A percentile compares a stretch with the other conserved stretches of the same genome.
phyloP scores from a whole-genome alignment of 2,888 invertebrate genomes.

The Pyrrhopygopsis socrates region DNA sequence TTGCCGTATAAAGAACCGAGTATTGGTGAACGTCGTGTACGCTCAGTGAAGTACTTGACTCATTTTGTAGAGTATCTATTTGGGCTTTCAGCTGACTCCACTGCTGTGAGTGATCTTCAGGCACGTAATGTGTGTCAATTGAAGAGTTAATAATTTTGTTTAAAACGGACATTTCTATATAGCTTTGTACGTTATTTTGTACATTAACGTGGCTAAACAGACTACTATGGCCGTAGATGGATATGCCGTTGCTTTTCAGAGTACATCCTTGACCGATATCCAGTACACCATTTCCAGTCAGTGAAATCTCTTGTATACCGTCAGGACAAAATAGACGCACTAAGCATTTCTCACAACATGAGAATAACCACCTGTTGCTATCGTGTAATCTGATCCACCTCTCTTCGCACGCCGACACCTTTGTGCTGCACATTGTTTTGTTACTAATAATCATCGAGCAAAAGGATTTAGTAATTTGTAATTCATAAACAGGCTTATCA shows the following conservation, averaged over 20 bases:
- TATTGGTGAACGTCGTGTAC: neutral
- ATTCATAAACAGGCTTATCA: conserved; percentile 12
- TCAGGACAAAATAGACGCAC: conserved; percentile 19
- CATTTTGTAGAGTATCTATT: neutral
- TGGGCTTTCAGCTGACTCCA: no score
- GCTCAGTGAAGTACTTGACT: neutral
- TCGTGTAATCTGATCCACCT: conserved; percentile 38
- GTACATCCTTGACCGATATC: conserved; percentile 24
- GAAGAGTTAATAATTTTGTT: no score
- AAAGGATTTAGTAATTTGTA: conserved; percentile 12
- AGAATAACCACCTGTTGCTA: conserved; percentile 38
- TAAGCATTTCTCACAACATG: conserved; percentile 25
- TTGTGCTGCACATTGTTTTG: conserved; percentile 23
- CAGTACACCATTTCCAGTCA: neutral
- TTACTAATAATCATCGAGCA: neutral
- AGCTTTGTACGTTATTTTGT: no score
- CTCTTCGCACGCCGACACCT: conserved; percentile 20
- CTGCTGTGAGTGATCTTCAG: no score
- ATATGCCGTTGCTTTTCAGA: conserved; percentile 26
- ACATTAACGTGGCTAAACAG: no score
- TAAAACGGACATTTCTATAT: no score
- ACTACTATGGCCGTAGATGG: neutral
- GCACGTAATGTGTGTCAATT: no score
- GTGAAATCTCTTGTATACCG: neutral
- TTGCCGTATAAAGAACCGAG: neutral